Conservation (phyloP, 2,888 invertebrate genomes). For the Pasiphila rectangulata region DNA sequence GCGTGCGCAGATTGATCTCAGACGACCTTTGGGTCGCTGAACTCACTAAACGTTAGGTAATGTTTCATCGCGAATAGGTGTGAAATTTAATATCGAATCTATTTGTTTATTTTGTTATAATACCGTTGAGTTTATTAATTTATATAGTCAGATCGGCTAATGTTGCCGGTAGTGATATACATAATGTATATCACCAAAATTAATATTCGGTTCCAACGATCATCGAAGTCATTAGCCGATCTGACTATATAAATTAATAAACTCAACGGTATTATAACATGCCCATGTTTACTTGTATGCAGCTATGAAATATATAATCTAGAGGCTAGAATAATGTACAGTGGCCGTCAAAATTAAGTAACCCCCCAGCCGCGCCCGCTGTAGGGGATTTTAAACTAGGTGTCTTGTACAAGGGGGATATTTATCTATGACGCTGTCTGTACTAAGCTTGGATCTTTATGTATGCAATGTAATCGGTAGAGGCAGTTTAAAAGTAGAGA, state of each 20-base stretch:
- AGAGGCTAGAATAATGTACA: no score
- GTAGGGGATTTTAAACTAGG: background rate
- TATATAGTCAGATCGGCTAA: slow-evolving; percentile 8
- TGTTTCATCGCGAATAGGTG: slow-evolving; percentile 30
- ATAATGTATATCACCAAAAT: background rate
- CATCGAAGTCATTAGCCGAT: slow-evolving; percentile 8
- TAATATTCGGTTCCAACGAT: no score
- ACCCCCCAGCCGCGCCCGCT: no score
- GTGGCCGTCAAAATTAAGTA: no score
- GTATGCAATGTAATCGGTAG: slow-evolving; percentile 5
- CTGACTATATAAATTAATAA: slow-evolving; percentile 14
- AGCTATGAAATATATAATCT: no score
- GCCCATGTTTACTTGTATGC: no score
- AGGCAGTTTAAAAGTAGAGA: slow-evolving; percentile 9
- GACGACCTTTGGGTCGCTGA: slow-evolving; percentile 54
- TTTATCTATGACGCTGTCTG: background rate
- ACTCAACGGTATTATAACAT: slow-evolving; percentile 10
- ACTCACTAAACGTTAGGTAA: slow-evolving; percentile 45
- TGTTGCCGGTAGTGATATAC: slow-evolving; percentile 3
- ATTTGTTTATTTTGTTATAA: slow-evolving; percentile 11
- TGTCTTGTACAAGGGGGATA: background rate
- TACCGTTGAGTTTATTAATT: slow-evolving; percentile 13
- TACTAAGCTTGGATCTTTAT: background rate
- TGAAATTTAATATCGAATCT: slow-evolving; percentile 25
- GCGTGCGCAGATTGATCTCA: slow-evolving; percentile 49